Percentiles rank a stretch among this genome's conserved stretches.
Conservation (phyloP, 1,140 invertebrate species). For the Lethrus apterus region DNA sequence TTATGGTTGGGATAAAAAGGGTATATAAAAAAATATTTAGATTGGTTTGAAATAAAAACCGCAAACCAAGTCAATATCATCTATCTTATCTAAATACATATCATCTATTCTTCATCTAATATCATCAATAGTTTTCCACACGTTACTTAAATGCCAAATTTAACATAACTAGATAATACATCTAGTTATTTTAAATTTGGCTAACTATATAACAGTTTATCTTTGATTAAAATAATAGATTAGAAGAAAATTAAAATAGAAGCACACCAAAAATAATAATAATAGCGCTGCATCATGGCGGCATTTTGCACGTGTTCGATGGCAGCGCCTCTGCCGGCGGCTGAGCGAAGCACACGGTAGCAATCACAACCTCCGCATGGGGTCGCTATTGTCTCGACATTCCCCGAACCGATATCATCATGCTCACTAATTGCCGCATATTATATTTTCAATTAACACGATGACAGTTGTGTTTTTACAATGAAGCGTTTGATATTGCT, state of each 20-base stretch:
- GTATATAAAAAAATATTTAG: too few species aligned
- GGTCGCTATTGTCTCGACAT: conserved; percentile 24
- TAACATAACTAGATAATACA: too few species aligned
- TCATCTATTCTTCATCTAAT: too few species aligned
- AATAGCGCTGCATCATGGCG: conserved; percentile 19
- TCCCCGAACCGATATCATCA: conserved; percentile 22
- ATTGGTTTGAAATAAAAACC: too few species aligned
- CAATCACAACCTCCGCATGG: conserved; percentile 29
- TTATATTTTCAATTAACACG: conserved; percentile 30
- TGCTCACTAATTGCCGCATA: conserved; percentile 23
- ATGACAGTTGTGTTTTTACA: conserved; percentile 29
- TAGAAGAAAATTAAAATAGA: conserved; percentile 9
- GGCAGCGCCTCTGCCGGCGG: conserved; percentile 10
- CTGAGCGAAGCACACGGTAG: conserved; percentile 27
- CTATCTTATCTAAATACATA: too few species aligned
- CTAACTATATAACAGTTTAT: too few species aligned
- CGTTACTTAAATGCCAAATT: too few species aligned
- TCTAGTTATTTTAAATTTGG: too few species aligned
- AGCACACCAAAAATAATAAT: conserved; percentile 1
- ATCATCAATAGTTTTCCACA: too few species aligned
- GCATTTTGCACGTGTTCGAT: conserved; percentile 22
- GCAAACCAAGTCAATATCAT: too few species aligned
- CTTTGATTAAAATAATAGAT: conserved; percentile 12
- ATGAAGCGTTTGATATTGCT: conserved; percentile 15
- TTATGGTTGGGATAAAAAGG: too few species aligned